Base-by-base conservation (phyloP, 2,888 invertebrate species). In the Strigamia transsilvanica region DNA sequence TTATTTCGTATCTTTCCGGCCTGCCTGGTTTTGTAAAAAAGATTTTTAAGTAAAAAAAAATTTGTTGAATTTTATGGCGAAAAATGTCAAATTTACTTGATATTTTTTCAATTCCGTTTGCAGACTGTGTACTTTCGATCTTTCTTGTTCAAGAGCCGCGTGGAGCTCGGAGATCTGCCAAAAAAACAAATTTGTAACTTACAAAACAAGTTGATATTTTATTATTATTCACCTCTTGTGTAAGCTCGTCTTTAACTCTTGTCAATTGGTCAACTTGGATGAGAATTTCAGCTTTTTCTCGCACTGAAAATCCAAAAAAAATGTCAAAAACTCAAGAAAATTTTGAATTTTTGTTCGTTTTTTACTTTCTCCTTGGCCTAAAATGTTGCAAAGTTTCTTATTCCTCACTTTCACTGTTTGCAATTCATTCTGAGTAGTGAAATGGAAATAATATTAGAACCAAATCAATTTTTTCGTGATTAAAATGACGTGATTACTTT, bases 251-350 rank as follows among this genome's bases (percentile, higher is more conserved):
- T 85, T 93, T 92, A 66, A 93, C 92, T 56, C 90, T 90, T 82
- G 91, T 91, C 84, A 94, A 88, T 84, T 92, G 90, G 85, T 93
- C 93, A 80, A 94, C 91, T 87, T 94, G 93, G 79, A 92, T 89
- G 83, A 94, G 87, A 15, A 94, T 91, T 84, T 93, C 91, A 0
- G 93, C 93, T 88, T 94, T 94, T 86, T 94, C 94, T 88, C 93
- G 93, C 93, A 94, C 94, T 94, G 84, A 46, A 85, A 85, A 80
- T 66, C 80, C 9, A 2, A 79, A 79, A 38, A 79, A 15, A 79
- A 21, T n/a, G 32, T 80, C 61, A 46, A 32, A 61, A 21, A 23
- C 23, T 18, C 38, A 32, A 73, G 32, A 42, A 82, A 79, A 3
- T 10, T n/a, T 13, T 23, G 7, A 5, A 23, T 5, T 7, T 7